Base-by-base conservation (phyloP, 30 jellyfish, hydroid and myxozoan species). In the Hydractinia symbiolongicarpus region DNA sequence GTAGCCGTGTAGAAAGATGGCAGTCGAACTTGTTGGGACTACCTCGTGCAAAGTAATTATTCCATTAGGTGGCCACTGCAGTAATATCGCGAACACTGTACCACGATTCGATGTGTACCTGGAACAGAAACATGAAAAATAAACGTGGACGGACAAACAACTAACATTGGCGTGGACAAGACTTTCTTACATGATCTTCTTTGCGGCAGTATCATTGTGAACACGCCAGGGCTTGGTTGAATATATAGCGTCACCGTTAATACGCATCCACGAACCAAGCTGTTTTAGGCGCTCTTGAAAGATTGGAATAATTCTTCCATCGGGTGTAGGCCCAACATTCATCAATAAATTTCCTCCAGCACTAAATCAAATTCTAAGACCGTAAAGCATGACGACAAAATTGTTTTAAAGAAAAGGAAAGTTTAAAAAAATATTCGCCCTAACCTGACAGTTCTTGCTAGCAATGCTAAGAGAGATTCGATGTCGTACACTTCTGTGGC, bases 251-350 rank as follows among this genome's bases (percentile, higher is more conserved):
- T 83, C 91, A 9, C 91, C 91, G 52, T 83, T 83, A 16, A 75
- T 83, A 19, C 60, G 58, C 50, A 83, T 53, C 91, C 91, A 83
- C 10, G 57, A 15, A 6, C 91, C 91, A 53, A 83, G 19, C 56
- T 83, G 91, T 11, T 61, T 60, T 16, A 83, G 52, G n/a, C 91
- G 55, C 56, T 83, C 91, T 75, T 83, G 89, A 64, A 73, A 83
- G 30, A 83, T 83, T 53, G 91, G 84, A 55, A 68, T 72, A 55
- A 83, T 83, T 17, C 90, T 66, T 56, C 91, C 91, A 50, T 75
- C 89, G 5, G 89, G 85, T 6, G 91, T 83, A 21, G 91, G 91
- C 10, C 89, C 91, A 56, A 83, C 66, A 83, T 83, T 83, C 82
- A 83, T 76, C n/a, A 75, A 53, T 8, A 83, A 53, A 75, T 83